Percentiles rank a stretch among this genome's conserved stretches.
Evolutionary conservation across 2,797 vertebrate species (phyloP).

Genomic region (Fundulus diaphanus): DNA sequence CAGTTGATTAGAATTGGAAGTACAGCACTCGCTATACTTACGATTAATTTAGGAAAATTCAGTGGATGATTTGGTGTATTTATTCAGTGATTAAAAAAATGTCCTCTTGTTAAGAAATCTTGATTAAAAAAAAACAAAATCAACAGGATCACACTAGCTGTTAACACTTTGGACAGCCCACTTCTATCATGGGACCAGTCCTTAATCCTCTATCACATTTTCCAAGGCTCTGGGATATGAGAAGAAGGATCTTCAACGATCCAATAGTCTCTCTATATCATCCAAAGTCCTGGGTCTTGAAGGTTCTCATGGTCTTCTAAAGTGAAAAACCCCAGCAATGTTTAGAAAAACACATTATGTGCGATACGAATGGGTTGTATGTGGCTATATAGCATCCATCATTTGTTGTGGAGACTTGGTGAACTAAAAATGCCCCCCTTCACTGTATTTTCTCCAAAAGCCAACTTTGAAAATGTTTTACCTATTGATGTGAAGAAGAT

Average conservation of each 20-base stretch:
- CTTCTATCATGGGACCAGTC: not conserved
- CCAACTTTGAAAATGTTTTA: not conserved
- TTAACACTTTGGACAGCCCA: not conserved
- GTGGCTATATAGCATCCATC: not conserved
- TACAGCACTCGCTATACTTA: not conserved
- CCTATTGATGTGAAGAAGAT: no score
- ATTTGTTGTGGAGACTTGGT: not conserved
- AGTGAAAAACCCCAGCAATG: not conserved
- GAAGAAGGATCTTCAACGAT: not conserved
- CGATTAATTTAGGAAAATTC: not conserved
- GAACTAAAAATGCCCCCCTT: not conserved
- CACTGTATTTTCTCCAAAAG: not conserved
- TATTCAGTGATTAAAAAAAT: not conserved
- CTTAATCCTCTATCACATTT: not conserved
- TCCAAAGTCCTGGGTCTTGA: not conserved
- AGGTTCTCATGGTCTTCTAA: not conserved
- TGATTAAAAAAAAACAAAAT: no score
- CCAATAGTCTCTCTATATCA: not conserved
- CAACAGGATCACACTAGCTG: not conserved
- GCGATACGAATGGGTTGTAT: no score
- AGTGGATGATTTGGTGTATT: not conserved
- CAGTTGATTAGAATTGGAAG: constrained; percentile 64
- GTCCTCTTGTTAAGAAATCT: not conserved
- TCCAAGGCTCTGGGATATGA: no score
- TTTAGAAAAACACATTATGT: not conserved